These are phyloP conservation scores for Erinaceus europaeus DNA, from an alignment of 2,113 vertebrate species.

Conservation along the genomic window DNA sequence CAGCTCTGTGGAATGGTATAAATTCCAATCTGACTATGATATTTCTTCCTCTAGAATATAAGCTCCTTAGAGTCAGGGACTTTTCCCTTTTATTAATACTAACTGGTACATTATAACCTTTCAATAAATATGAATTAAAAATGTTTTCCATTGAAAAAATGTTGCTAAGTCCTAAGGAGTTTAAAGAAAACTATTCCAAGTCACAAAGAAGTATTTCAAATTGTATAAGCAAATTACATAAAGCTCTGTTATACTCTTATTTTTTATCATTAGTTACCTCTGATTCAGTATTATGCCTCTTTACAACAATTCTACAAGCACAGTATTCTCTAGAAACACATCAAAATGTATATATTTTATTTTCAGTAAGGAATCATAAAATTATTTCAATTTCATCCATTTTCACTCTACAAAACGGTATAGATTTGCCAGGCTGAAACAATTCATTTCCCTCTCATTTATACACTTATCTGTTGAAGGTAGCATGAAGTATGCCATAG, in stretches of 20 bases:
- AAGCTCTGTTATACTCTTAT: conserved; percentile 36
- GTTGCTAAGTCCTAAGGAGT: conserved; percentile 38
- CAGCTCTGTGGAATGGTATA: background rate
- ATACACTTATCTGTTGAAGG: conserved; percentile 74
- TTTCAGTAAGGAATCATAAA: conserved; percentile 75
- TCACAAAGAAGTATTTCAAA: conserved; percentile 45
- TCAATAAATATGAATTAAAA: background rate
- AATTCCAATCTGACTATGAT: conserved; percentile 3
- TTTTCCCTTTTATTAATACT: conserved; percentile 19
- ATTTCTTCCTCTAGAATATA: background rate
- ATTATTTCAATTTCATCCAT: conserved; percentile 80
- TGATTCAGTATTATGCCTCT: conserved; percentile 59
- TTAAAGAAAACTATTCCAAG: background rate
- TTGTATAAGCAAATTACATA: conserved; percentile 64
- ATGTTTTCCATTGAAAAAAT: conserved; percentile 21
- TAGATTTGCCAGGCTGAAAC: conserved; percentile 72
- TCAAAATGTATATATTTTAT: conserved; percentile 76
- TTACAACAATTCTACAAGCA: conserved; percentile 66
- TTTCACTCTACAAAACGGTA: conserved; percentile 78
- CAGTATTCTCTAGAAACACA: conserved; percentile 69
- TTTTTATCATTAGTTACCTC: conserved; percentile 46
- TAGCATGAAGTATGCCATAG: conserved; percentile 67
- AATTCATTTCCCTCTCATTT: conserved; percentile 80
- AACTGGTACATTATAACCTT: background rate
- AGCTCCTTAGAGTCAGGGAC: background rate